Evolutionary conservation across 2,888 invertebrate genomes (phyloP).

Genomic region (Trisateles emortualis): DNA sequence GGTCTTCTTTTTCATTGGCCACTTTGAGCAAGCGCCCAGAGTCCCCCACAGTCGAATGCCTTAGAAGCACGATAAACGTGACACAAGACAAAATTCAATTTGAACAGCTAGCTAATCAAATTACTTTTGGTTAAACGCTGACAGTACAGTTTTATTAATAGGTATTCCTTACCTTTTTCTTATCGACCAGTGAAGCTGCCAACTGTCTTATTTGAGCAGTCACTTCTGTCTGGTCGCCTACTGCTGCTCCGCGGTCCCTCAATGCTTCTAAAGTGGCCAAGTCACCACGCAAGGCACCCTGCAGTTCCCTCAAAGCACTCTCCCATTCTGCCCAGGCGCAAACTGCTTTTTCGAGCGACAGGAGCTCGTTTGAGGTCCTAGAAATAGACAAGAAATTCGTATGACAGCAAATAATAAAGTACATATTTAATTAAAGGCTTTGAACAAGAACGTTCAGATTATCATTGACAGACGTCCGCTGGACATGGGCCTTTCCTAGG

Average conservation of each 20-base stretch:
- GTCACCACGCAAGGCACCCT: constrained; percentile 92
- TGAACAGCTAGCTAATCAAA: background rate
- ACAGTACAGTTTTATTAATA: background rate
- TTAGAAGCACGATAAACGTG: too few relatives aligned
- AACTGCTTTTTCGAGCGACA: constrained; percentile 90
- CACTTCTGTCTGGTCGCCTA: constrained; percentile 87
- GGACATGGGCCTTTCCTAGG: too few relatives aligned
- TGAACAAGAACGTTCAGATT: too few relatives aligned
- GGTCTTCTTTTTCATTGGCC: too few relatives aligned
- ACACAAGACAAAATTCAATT: too few relatives aligned
- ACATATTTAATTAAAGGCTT: too few relatives aligned
- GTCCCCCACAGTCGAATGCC: too few relatives aligned
- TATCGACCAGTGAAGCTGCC: constrained; percentile 86
- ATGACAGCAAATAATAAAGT: too few relatives aligned
- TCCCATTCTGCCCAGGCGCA: constrained; percentile 93
- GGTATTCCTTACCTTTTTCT: constrained; percentile 69
- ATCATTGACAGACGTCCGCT: too few relatives aligned
- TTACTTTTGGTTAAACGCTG: too few relatives aligned
- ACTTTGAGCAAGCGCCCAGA: too few relatives aligned
- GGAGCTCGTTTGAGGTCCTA: constrained; percentile 91
- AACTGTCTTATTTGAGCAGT: constrained; percentile 86
- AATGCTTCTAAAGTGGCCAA: constrained; percentile 74
- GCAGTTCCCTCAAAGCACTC: constrained; percentile 91
- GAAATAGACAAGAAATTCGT: constrained; percentile 37
- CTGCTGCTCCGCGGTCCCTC: constrained; percentile 86